These are phyloP conservation scores for Chlorocebus sabaeus DNA, from an alignment of 2,113 vertebrate species.

Conservation along the genomic window DNA sequence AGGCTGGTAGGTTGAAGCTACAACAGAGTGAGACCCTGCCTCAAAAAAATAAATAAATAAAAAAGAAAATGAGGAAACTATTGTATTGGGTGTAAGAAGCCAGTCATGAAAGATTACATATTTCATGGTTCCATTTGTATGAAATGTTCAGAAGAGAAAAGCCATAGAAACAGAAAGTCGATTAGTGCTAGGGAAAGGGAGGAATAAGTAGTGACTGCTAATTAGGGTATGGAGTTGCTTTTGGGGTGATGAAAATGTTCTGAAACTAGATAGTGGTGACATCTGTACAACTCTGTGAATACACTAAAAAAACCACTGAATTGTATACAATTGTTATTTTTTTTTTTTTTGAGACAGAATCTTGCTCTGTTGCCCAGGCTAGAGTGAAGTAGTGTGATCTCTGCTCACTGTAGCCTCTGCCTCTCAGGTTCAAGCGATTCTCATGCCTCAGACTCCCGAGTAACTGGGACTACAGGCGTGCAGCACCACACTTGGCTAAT, in stretches of 20 bases:
- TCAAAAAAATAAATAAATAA: not conserved
- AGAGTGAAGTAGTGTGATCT: too few relatives aligned
- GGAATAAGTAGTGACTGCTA: not conserved
- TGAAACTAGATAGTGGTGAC: not conserved
- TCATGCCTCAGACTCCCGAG: too few relatives aligned
- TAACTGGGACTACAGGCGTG: too few relatives aligned
- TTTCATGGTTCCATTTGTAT: not conserved
- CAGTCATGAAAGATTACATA: not conserved
- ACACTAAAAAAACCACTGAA: not conserved
- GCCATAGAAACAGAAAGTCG: not conserved
- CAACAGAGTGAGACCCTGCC: not conserved
- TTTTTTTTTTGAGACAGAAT: too few relatives aligned
- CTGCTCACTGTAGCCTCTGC: too few relatives aligned
- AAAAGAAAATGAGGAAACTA: not conserved
- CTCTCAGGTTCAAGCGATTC: too few relatives aligned
- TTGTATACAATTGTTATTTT: not conserved
- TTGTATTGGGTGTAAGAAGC: not conserved
- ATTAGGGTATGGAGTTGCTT: not conserved
- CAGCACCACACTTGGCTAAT: too few relatives aligned
- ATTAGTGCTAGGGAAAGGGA: not conserved
- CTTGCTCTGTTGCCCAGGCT: too few relatives aligned
- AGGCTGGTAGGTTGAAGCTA: not conserved
- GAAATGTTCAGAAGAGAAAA: conserved; percentile 12
- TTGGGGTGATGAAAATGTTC: not conserved
- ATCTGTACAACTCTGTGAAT: not conserved